Base-by-base conservation (phyloP, 2,797 vertebrate genomes). In the Semaprochilodus insignis region DNA sequence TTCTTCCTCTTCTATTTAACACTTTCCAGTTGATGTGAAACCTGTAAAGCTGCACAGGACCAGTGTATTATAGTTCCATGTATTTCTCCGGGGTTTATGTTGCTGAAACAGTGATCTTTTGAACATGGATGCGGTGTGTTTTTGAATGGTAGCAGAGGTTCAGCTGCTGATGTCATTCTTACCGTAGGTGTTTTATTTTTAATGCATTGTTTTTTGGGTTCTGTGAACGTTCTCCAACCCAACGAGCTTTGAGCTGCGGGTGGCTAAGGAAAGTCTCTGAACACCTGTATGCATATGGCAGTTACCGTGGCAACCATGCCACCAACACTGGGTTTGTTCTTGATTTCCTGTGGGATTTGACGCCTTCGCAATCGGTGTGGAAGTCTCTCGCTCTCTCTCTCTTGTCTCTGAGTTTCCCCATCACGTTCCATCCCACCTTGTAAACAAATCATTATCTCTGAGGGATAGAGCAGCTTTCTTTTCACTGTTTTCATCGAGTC, bases 321-420 rank as follows among this genome's bases (percentile, higher is more conserved):
- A 69, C 74, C 36, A 66, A 81, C 52, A 81, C 69, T 79, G 79
- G 81, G 82, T 88, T 66, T 80, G 57, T 54, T 81, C 57, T 40
- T 88, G 88, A 90, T 91, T 91, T 92, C 91, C 89, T 90, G 73
- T 79, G 84, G 87, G 89, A 90, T 86, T 83, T 81, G 85, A 85
- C 82, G 66, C 80, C 82, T 90, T 83, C 62, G 16, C n/a, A 55
- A 69, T 76, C 73, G 34, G 76, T 80, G 77, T 81, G 78, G 67
- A 84, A 86, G 71, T 87, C 80, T 27, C 40, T 81, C 73, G 84
- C 74, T 66, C 31, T 71, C 83, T 65, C 27, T 77, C 74, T 80
- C 76, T 14, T 80, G 72, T 83, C 74, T 66, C n/a, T 82, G 75
- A 59, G 80, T 80, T 69, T 82, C 62, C 76, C 77, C 77, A 77